A percentile compares a stretch with the other conserved stretches of the same genome.
Conservation (phyloP, 2,888 invertebrate genomes). For the Liopterus haemorrhoidalis region DNA sequence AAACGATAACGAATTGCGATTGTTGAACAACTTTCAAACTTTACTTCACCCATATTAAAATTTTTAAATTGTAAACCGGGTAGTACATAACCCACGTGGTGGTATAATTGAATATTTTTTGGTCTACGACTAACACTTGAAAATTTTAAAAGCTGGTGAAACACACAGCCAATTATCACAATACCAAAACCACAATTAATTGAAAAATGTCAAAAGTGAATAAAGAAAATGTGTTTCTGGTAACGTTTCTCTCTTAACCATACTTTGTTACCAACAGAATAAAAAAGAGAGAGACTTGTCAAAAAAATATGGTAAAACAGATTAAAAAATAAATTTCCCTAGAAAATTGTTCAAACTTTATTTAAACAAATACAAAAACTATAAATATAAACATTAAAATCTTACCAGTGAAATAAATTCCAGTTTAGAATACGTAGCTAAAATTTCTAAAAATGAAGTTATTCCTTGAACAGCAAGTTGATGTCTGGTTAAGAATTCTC, state of each 20-base stretch:
- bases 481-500: constrained; percentile 53
- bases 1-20: constrained; percentile 43
- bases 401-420: constrained; percentile 69
- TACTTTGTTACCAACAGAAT: too few species aligned
- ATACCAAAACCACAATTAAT: too few species aligned
- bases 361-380: background rate
- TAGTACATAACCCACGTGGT: constrained; percentile 31
- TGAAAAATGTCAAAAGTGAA: too few species aligned
- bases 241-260: too few species aligned
- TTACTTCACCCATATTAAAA: constrained; percentile 41
- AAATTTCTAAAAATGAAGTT: constrained; percentile 58
- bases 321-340: too few species aligned
- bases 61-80: constrained; percentile 9
- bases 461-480: constrained; percentile 63
- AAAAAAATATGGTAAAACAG: too few species aligned
- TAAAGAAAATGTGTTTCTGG: too few species aligned
- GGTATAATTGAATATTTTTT: constrained; percentile 1
- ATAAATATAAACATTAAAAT: constrained; percentile 21
- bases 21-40: constrained; percentile 37
- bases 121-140: too few species aligned
- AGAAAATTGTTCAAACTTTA: too few species aligned
- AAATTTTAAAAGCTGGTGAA: too few species aligned
- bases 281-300: too few species aligned
- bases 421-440: constrained; percentile 58
- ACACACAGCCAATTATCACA: too few species aligned